Base-by-base conservation (phyloP, 2,113 vertebrate species). In the Cottus gobio region DNA sequence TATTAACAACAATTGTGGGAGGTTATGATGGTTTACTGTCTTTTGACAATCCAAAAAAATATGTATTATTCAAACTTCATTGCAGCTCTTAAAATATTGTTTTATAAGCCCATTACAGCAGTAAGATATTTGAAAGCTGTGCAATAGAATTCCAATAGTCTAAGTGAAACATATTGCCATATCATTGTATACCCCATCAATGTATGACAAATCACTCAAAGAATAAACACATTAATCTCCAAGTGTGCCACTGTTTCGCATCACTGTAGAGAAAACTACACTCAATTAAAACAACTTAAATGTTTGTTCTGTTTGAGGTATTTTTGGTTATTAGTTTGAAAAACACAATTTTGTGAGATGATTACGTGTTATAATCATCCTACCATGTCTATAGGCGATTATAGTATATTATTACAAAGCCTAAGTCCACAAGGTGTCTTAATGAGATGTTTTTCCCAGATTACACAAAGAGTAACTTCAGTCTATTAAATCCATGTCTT, bases 381-480 rank as follows among this genome's bases (percentile, higher is more conserved):
- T 48, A 30, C 13, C 12, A 44, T 64, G 61, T 63, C 56, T 36
- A 18, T 66, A 37, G 28, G 60, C 13, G n/a, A 62, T 64, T 42
- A 50, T 69, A 31, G 6, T 44, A 20, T 56, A 42, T 24, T 10
- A 75, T 28, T 24, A 46, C 54, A 5, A 15, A 34, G 44, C 46
- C n/a, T 28, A 50, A 20, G 20, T 50, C 62, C 15, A n/a, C 46
- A 50, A 37, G 7, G 34, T 15, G 26, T 54, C 28, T 64, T 54
- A 31, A 67, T 77, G 60, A 71, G 31, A 68, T 15, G 18, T 4
- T 48, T 61, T 65, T 71, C 46, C 20, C 57, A 63, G 31, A 79
- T 77, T 24, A 54, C 52, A 52, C 22, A 30, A 77, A 34, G 36
- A 70, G 20, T 57, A 79, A 75, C n/a, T 24, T 60, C 28, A 39